A percentile compares a stretch with the other conserved stretches of the same genome.
phyloP scores from a whole-genome alignment of 2,113 vertebrate genomes.

The Pseudorectes ferrugineus region DNA sequence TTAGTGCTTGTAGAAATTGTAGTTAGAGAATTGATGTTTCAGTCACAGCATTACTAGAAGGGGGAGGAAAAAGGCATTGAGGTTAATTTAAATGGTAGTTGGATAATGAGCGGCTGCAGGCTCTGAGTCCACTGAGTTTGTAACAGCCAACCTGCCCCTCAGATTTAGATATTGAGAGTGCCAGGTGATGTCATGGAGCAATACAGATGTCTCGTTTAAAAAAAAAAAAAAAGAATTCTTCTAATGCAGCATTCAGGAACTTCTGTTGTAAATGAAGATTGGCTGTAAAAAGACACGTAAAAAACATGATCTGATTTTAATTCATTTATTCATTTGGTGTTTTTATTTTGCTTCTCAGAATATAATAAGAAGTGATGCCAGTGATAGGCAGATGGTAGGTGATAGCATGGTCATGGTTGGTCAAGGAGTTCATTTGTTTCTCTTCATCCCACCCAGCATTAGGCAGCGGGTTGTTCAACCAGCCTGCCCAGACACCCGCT shows the following conservation, averaged over 20 bases:
- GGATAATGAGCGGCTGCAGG: background rate
- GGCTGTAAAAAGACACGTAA: background rate
- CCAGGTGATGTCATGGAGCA: background rate
- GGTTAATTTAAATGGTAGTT: background rate
- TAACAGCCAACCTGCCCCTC: background rate
- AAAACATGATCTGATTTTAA: background rate
- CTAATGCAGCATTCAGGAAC: background rate
- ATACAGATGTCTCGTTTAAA: background rate
- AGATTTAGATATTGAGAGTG: background rate
- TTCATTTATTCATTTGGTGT: background rate
- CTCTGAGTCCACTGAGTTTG: background rate
- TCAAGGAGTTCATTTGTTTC: background rate
- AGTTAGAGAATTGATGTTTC: background rate
- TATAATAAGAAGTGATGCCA: background rate
- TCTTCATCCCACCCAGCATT: conserved; percentile 23
- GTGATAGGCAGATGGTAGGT: rapidly evolving
- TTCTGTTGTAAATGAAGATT: background rate
- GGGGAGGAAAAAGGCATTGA: background rate
- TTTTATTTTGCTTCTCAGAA: background rate
- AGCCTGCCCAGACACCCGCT: conserved; percentile 78
- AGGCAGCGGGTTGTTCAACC: conserved; percentile 87
- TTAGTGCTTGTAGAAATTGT: background rate
- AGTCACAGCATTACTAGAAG: background rate
- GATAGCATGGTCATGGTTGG: background rate
- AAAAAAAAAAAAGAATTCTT: background rate